Conservation (phyloP, 2,113 vertebrate species). For the Oryzias woworae region DNA sequence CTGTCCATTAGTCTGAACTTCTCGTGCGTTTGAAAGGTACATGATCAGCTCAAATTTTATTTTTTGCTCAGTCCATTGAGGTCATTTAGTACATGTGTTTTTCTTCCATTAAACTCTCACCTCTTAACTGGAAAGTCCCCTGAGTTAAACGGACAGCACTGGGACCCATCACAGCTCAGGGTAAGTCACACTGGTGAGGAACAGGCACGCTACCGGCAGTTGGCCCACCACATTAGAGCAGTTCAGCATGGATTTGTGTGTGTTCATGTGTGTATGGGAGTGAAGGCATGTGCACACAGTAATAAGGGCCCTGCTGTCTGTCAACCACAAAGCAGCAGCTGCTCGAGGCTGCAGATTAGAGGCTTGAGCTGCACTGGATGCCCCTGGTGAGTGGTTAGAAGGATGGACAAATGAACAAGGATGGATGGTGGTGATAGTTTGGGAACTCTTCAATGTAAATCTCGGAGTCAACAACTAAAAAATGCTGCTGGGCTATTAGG, state of each 20-base stretch:
- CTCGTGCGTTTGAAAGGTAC: no score
- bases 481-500: slow-evolving; percentile 26
- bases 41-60: background rate
- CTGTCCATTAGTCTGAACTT: no score
- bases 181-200: slow-evolving; percentile 70
- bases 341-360: slow-evolving; percentile 78
- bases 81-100: slow-evolving; percentile 9
- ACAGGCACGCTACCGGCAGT: slow-evolving; percentile 80
- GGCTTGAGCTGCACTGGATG: slow-evolving; percentile 71
- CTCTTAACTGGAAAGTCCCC: slow-evolving; percentile 76
- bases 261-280: slow-evolving; percentile 41
- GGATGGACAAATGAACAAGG: slow-evolving; percentile 49
- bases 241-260: slow-evolving; percentile 43
- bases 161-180: slow-evolving; percentile 52
- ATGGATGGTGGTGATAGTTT: slow-evolving; percentile 31
- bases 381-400: slow-evolving; percentile 63
- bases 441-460: slow-evolving; percentile 23
- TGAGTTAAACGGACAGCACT: slow-evolving; percentile 52
- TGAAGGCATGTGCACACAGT: slow-evolving; percentile 67
- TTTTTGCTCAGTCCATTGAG: background rate
- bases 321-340: slow-evolving; percentile 78
- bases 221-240: slow-evolving; percentile 82
- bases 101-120: slow-evolving; percentile 29
- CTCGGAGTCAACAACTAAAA: background rate
- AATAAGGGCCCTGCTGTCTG: slow-evolving; percentile 80